Conservation (phyloP, 2,113 vertebrate genomes). For the Ardeotis arabs region DNA sequence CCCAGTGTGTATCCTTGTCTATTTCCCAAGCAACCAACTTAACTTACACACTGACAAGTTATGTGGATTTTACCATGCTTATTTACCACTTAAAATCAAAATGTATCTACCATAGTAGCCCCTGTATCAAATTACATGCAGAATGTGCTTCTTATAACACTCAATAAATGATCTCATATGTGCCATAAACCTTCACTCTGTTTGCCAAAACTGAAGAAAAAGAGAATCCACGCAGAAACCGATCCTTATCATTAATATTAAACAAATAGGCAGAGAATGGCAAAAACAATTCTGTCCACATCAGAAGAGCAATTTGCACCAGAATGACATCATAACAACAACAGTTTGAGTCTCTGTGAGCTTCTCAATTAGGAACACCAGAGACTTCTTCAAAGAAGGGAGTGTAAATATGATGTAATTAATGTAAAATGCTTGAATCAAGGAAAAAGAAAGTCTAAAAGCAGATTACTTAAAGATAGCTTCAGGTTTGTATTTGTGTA, state of each 20-base stretch:
- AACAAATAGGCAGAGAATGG: background rate
- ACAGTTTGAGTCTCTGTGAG: background rate
- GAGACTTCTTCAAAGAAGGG: background rate
- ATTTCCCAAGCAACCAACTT: background rate
- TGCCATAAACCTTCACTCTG: slow-evolving; percentile 35
- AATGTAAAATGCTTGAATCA: background rate
- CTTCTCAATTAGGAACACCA: background rate
- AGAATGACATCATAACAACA: background rate
- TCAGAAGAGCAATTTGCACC: background rate
- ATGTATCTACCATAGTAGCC: background rate
- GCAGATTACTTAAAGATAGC: background rate
- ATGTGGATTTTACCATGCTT: background rate
- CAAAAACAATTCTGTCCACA: background rate
- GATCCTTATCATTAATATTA: slow-evolving; percentile 15
- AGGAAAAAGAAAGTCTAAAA: background rate
- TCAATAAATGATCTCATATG: slow-evolving; percentile 66
- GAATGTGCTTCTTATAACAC: slow-evolving; percentile 44
- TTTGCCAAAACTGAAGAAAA: slow-evolving; percentile 54
- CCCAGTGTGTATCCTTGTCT: background rate
- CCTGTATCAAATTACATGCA: slow-evolving; percentile 46
- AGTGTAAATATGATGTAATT: background rate
- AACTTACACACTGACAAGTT: slow-evolving; percentile 15
- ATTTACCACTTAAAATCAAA: slow-evolving; percentile 57
- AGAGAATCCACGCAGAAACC: slow-evolving; percentile 37
- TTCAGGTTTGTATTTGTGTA: background rate